Base-by-base conservation (phyloP, 2,113 vertebrate genomes). In the Protomyctophum bolini region DNA sequence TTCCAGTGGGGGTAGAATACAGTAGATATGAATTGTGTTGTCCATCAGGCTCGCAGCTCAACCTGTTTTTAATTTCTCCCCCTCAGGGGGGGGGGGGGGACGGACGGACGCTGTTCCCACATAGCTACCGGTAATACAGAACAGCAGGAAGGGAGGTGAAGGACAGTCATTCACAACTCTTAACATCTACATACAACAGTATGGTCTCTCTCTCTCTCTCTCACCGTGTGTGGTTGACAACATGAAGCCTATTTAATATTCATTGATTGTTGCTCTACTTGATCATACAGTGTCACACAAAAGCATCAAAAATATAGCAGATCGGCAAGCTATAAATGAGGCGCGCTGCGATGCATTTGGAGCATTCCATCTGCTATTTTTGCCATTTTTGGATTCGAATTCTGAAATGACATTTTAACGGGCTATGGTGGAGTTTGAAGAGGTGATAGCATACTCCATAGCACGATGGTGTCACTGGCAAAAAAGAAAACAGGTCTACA, bases 51-150 rank as follows among this genome's bases (percentile, higher is more conserved):
- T 80, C 52, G 29, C 66, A 51, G 66, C 58, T 51, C 3, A 7
- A 0, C 58, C 52, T 49, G 54, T 67, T 82, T 82, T 80, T 56
- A 76, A 84, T 85, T 75, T 73, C 10, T 75, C 49, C 58, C 41
- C 21, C 28, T 76, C 58, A 49, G 14, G 7, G n/a, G 21, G n/a
- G 47, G n/a, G 10, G 12, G 45, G 7, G n/a, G 29, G 29, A 6
- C 8, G 0, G 49, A 56, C 62, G 21, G 21, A 82, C 66, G 78
- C 58, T 75, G 72, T 57, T 56, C 41, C 14, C 77, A 76, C 72
- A 67, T 41, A 66, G 70, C 77, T 85, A n/a, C n/a, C n/a, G n/a
- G n/a, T n/a, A 71, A 85, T 81, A 76, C 75, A 73, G 49, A 63
- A 46, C 29, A 45, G 78, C 67, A 55, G 10, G 55, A 52, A 49